A percentile compares a stretch with the other conserved stretches of the same genome.
phyloP scores from a whole-genome alignment of 2,797 vertebrate species.

The Platalea minor region DNA sequence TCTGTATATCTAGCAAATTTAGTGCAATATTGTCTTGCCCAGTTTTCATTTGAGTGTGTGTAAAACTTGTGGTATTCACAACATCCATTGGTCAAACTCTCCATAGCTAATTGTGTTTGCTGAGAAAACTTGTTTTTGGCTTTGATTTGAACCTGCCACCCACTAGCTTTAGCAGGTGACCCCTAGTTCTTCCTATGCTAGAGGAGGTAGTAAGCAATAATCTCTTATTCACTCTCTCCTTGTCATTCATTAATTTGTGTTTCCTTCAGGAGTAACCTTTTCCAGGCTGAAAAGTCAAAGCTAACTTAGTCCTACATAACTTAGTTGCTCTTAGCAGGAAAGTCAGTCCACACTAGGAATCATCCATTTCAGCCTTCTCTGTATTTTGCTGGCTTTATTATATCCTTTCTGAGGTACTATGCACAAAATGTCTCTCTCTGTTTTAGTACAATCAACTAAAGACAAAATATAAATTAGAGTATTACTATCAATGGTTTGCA shows the following conservation, averaged over 20 bases:
- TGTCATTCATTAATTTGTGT: neutral
- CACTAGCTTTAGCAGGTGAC: neutral
- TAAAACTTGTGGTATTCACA: neutral
- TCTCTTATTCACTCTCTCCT: neutral
- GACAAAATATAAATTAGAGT: neutral
- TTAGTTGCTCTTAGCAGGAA: neutral
- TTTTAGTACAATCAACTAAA: neutral
- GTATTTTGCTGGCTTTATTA: neutral
- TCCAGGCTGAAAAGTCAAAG: neutral
- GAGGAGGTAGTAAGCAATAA: neutral
- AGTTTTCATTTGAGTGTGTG: neutral
- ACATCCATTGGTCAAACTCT: neutral
- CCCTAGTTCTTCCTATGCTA: neutral
- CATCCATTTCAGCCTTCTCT: neutral
- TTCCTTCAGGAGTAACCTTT: neutral
- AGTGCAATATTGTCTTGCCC: neutral
- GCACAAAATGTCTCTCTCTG: neutral
- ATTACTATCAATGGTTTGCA: neutral
- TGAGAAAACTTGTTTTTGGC: neutral
- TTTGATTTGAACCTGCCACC: neutral
- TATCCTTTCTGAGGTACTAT: neutral
- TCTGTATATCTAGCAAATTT: neutral
- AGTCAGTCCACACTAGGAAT: neutral
- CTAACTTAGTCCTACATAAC: neutral
- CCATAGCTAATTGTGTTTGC: neutral